Percentiles rank a stretch among this genome's conserved stretches.
Conservation (phyloP, 2,797 vertebrate genomes). For the Tauraco hartlaubi region DNA sequence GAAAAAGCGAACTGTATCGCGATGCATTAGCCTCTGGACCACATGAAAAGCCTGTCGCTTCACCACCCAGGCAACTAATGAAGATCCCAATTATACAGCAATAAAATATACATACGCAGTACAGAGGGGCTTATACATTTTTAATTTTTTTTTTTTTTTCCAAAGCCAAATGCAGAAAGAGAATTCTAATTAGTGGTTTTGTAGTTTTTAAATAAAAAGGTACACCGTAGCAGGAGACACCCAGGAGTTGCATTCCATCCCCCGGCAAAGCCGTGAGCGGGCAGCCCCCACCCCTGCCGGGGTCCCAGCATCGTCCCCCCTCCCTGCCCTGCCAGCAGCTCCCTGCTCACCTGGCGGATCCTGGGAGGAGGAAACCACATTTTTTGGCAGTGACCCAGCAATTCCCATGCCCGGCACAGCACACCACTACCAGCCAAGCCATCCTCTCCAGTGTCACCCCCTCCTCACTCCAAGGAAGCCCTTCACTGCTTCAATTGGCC, state of each 20-base stretch:
- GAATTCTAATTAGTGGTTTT: constrained; percentile 76
- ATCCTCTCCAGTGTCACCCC: neutral
- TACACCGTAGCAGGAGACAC: neutral
- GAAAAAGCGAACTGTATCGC: neutral
- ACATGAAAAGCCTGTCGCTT: constrained; percentile 67
- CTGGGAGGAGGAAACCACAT: neutral
- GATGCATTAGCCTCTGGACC: constrained; percentile 58
- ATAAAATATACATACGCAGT: constrained; percentile 81
- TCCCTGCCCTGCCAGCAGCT: neutral
- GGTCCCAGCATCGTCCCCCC: neutral
- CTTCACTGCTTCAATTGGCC: neutral
- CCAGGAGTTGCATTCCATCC: neutral
- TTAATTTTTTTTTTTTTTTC: constrained; percentile 76
- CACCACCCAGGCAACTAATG: constrained; percentile 68
- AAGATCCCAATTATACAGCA: constrained; percentile 79
- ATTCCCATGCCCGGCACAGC: neutral
- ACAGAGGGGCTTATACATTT: constrained; percentile 79
- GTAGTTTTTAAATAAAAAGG: constrained; percentile 61
- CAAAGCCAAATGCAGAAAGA: constrained; percentile 66
- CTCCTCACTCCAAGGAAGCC: neutral
- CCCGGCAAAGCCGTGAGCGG: rapidly evolving
- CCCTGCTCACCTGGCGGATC: neutral
- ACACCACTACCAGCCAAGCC: neutral
- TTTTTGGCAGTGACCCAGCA: neutral
- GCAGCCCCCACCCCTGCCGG: neutral